phyloP scores from a whole-genome alignment of 1,140 invertebrate species.

The Mercenaria mercenaria region DNA sequence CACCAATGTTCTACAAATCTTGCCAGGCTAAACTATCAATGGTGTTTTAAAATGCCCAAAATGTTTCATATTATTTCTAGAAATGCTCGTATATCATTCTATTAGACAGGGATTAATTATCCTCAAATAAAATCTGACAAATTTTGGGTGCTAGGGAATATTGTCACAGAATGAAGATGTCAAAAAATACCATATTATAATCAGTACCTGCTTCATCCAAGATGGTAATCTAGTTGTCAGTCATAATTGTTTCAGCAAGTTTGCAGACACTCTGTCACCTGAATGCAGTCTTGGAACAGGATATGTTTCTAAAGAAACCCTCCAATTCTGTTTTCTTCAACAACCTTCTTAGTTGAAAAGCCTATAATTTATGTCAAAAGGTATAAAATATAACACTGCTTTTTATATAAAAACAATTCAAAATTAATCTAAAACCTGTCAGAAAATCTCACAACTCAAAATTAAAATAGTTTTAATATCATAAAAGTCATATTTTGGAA shows the following conservation, averaged over 20 bases:
- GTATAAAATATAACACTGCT: not conserved
- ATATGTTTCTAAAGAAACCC: not conserved
- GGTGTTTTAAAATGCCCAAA: no score
- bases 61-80: no score
- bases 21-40: no score
- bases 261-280: not conserved
- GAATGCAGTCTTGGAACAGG: not conserved
- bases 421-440: not conserved
- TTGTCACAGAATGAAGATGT: slow-evolving; percentile 5
- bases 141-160: not conserved
- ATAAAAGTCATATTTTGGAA: slow-evolving; percentile 7
- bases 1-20: no score
- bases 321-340: not conserved
- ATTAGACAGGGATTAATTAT: not conserved
- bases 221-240: not conserved
- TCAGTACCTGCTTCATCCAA: not conserved
- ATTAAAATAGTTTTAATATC: not conserved
- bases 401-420: not conserved
- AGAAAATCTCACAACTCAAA: not conserved
- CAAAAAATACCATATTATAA: slow-evolving; percentile 16
- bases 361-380: not conserved
- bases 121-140: not conserved
- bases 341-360: not conserved
- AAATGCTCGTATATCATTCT: no score
- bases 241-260: not conserved